Evolutionary conservation across 2,113 vertebrate genomes (phyloP).

Genomic region (Andinoacara biseriatus): DNA sequence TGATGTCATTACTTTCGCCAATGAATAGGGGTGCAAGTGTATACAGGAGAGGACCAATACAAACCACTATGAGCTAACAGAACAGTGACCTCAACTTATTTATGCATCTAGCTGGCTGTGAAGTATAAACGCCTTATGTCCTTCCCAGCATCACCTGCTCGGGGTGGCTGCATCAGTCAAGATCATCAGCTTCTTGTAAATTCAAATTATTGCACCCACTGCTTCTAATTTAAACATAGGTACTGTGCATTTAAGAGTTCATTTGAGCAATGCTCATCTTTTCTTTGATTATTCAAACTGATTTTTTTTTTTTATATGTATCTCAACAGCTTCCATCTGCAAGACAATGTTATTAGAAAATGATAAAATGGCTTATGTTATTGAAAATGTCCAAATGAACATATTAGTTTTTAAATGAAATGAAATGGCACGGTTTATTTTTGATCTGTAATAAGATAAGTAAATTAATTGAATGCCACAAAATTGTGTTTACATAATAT

Average conservation of each 20-base stretch:
- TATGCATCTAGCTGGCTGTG: constrained; percentile 49
- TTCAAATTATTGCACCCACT: constrained; percentile 41
- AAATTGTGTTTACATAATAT: constrained; percentile 38
- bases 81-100: constrained; percentile 43
- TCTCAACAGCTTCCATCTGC: constrained; percentile 64
- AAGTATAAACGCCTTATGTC: constrained; percentile 20
- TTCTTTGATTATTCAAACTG: constrained; percentile 50
- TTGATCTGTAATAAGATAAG: constrained; percentile 45
- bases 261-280: constrained; percentile 23
- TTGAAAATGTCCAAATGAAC: constrained; percentile 21
- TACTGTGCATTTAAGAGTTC: constrained; percentile 37
- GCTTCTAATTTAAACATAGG: constrained; percentile 64
- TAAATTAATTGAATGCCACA: constrained; percentile 32
- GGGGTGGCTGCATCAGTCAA: constrained; percentile 18
- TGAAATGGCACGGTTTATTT: constrained; percentile 47
- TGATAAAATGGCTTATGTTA: constrained; percentile 28
- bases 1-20: constrained; percentile 90
- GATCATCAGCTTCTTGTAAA: constrained; percentile 53
- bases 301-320: constrained; percentile 49
- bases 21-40: constrained; percentile 72
- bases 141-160: constrained; percentile 6
- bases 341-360: constrained; percentile 58
- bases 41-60: not conserved
- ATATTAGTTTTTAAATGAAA: constrained; percentile 47
- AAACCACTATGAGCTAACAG: constrained; percentile 34